Percentiles rank a stretch among this genome's conserved stretches.
Conservation (phyloP, 2,113 vertebrate genomes). For the Petrocephalus microphthalmus region DNA sequence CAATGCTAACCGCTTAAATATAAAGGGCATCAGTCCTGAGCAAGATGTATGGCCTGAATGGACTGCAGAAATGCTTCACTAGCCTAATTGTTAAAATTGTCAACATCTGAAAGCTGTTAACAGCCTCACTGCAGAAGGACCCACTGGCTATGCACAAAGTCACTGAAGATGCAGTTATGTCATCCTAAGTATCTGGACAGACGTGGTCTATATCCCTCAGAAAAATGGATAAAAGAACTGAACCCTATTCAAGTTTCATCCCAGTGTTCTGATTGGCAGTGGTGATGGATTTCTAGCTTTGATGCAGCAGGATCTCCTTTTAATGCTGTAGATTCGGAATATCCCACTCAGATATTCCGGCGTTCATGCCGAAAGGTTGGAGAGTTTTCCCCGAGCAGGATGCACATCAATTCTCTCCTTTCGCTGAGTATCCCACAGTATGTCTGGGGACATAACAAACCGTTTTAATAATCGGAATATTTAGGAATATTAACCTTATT, state of each 20-base stretch:
- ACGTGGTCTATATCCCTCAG: background rate
- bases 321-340: conserved; percentile 73
- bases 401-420: conserved; percentile 73
- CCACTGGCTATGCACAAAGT: background rate
- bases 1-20: conserved; percentile 65
- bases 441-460: conserved; percentile 25
- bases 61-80: conserved; percentile 72
- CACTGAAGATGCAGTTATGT: background rate
- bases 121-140: background rate
- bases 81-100: conserved; percentile 53
- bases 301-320: conserved; percentile 67
- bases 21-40: conserved; percentile 69
- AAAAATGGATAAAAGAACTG: background rate
- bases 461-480: background rate
- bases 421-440: conserved; percentile 44
- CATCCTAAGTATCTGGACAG: background rate
- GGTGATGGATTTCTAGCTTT: conserved; percentile 41
- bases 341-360: conserved; percentile 81
- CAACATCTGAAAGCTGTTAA: background rate
- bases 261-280: background rate
- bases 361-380: conserved; percentile 75
- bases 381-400: conserved; percentile 63
- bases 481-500: background rate
- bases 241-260: background rate
- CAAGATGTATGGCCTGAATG: conserved; percentile 73